phyloP scores from a whole-genome alignment of 2,113 vertebrate species.

The Platichthys flesus region DNA sequence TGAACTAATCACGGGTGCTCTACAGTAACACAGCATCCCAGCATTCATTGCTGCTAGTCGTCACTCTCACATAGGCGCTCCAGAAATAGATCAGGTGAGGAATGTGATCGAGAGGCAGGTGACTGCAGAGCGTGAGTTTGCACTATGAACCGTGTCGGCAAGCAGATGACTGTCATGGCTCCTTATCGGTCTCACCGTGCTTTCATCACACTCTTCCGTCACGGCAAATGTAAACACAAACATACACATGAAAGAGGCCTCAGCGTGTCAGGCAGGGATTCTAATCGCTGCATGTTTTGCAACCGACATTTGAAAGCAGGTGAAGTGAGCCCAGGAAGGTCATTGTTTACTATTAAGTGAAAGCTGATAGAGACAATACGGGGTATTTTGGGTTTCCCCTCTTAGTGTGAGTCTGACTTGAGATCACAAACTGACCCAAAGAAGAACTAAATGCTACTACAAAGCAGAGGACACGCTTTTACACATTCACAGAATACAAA shows the following conservation, averaged over 20 bases:
- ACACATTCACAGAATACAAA: too few species aligned
- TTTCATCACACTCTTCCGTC: slow-evolving; percentile 26
- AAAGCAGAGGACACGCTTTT: not conserved
- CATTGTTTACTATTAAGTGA: too few species aligned
- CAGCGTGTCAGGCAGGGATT: not conserved
- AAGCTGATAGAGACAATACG: too few species aligned
- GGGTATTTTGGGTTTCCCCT: not conserved
- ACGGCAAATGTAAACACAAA: slow-evolving; percentile 14
- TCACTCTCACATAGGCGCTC: slow-evolving; percentile 20
- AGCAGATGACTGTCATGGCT: slow-evolving; percentile 37
- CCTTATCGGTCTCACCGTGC: slow-evolving; percentile 12
- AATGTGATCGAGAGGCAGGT: slow-evolving; percentile 49
- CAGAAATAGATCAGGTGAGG: slow-evolving; percentile 56
- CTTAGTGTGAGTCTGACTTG: not conserved
- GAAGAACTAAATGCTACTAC: not conserved
- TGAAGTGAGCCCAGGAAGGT: too few species aligned
- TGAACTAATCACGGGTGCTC: slow-evolving; percentile 49
- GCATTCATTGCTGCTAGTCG: slow-evolving; percentile 8
- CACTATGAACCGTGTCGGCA: slow-evolving; percentile 32
- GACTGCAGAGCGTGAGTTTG: slow-evolving; percentile 23
- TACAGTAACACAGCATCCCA: slow-evolving; percentile 5
- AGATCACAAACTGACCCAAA: not conserved
- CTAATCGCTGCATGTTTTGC: slow-evolving; percentile 19
- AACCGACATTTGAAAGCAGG: too few species aligned
- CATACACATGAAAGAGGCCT: not conserved